Base-by-base conservation (phyloP, 2,888 invertebrate species). In the Spisula solida region DNA sequence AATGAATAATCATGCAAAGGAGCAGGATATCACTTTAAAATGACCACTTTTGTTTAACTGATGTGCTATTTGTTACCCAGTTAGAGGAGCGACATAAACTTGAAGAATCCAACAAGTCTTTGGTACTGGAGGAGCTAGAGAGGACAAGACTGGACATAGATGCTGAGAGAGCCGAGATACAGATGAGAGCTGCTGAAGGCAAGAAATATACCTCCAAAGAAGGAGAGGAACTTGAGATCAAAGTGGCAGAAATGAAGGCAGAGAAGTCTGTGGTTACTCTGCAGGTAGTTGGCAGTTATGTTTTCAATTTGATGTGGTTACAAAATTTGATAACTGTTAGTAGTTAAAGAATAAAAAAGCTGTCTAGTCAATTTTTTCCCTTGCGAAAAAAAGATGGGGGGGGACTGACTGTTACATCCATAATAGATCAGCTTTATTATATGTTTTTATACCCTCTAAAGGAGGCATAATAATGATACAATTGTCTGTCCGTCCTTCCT, bases 51-150 rank as follows among this genome's bases (percentile, higher is more conserved):
- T 41, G 41, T 41, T 41, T 5, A 41, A 41, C 41, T 41, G 8
- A 41, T 41, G 41, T 41, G 8, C 41, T 41, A 2, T n/a, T 41
- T 41, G 16, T 41, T 41, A 41, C 41, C 2, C 87, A 96, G 96
- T 90, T 91, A 31, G 96, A 96, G 82, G 96, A 96, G 87, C 87
- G 95, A 29, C 86, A 92, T 20, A 91, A 93, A 18, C 70, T 95
- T 83, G 96, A 96, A 84, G 89, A 88, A 55, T 95, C 96, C 75
- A 94, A 96, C 92, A 93, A 94, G 81, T 92, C 94, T 10, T 89
- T 95, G 93, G 90, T 96, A 41, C 93, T 93, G 6, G 96, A 96
- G 78, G 96, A 96, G 88, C 86, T 96, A 86, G 96, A 96, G 85
- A 92, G 94, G 86, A 93, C 94, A 84, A 95, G 94, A 86, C 87